These are phyloP conservation scores for Chesias legatella DNA, from an alignment of 2,888 invertebrate species.

Conservation along the genomic window DNA sequence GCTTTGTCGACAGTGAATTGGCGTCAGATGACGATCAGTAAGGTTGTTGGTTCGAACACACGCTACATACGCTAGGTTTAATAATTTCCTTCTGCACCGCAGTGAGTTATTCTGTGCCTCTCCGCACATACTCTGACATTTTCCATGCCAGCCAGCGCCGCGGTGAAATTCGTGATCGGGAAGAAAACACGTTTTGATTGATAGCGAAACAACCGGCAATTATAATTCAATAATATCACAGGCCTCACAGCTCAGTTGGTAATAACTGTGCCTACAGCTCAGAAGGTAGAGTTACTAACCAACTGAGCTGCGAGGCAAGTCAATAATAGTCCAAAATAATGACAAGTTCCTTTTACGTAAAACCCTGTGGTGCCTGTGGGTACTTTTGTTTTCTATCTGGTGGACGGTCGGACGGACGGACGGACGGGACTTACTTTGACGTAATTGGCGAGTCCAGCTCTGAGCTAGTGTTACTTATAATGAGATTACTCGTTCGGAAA, in stretches of 20 bases:
- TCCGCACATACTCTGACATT: constrained; percentile 55
- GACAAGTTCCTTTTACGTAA: constrained; percentile 56
- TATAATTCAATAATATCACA: constrained; percentile 54
- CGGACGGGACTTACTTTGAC: constrained; percentile 51
- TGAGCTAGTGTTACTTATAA: constrained; percentile 49
- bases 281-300: too few relatives aligned
- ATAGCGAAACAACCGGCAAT: constrained; percentile 53
- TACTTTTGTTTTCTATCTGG: constrained; percentile 50
- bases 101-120: constrained; percentile 8
- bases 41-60: too few relatives aligned
- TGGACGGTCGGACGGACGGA: constrained; percentile 39
- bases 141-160: constrained; percentile 47
- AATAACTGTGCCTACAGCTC: too few relatives aligned
- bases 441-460: constrained; percentile 33
- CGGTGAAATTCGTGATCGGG: constrained; percentile 60
- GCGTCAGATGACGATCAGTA: too few relatives aligned
- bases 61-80: too few relatives aligned
- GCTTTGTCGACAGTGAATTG: too few relatives aligned
- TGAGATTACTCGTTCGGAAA: constrained; percentile 51
- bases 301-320: too few relatives aligned
- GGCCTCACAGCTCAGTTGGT: too few relatives aligned
- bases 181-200: constrained; percentile 53
- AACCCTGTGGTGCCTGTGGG: constrained; percentile 23
- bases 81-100: too few relatives aligned
- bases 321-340: too few relatives aligned